Conservation (phyloP, 2,797 vertebrate genomes). For the Sebastes matsubarae region DNA sequence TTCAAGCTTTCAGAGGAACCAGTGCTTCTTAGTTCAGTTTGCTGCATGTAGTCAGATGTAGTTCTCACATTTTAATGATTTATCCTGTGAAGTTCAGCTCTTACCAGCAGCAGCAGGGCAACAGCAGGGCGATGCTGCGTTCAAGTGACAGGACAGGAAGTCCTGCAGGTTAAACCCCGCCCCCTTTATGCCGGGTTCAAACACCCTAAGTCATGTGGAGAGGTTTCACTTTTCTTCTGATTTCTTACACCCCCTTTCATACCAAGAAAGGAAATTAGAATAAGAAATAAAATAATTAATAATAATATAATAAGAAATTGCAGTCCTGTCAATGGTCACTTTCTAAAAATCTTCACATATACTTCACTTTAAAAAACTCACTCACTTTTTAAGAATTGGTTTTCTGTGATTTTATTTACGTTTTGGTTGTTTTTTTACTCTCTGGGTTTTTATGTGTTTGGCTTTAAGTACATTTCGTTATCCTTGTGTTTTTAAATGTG, state of each 20-base stretch:
- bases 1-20: rapidly evolving
- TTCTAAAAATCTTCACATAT: background rate
- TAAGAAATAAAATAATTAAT: too few species aligned
- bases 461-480: too few species aligned
- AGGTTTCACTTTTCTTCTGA: background rate
- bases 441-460: too few species aligned
- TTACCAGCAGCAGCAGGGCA: too few species aligned
- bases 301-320: background rate
- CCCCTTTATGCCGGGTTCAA: background rate
- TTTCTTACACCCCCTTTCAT: background rate
- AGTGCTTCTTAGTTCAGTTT: rapidly evolving
- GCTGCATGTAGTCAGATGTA: rapidly evolving
- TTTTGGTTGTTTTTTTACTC: too few species aligned
- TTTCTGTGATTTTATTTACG: too few species aligned
- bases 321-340: background rate
- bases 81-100: rapidly evolving
- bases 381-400: too few species aligned
- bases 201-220: background rate
- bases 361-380: background rate
- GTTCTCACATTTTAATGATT: background rate
- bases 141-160: constrained; percentile 40
- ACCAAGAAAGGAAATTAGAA: too few species aligned
- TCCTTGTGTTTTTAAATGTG: too few species aligned
- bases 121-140: background rate
- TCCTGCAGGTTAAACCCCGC: constrained; percentile 8